phyloP scores from a whole-genome alignment of 2,797 vertebrate species.

The Eospalax fontanierii region DNA sequence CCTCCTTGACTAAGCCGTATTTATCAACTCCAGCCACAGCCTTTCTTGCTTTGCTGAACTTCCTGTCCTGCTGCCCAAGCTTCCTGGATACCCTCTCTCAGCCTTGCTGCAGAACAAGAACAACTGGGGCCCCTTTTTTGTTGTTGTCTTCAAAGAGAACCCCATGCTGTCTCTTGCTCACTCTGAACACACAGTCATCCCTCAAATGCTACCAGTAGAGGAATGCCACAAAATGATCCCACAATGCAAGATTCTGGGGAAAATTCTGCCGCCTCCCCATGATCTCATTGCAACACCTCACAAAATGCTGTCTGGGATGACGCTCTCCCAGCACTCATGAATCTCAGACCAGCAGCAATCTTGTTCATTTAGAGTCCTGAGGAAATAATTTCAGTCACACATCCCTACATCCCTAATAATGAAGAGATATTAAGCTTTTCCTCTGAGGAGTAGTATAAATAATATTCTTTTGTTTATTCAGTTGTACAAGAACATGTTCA shows the following conservation, averaged over 20 bases:
- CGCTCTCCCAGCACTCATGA: background rate
- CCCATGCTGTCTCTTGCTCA: accelerated
- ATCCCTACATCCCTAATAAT: slow-evolving; percentile 63
- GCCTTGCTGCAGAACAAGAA: background rate
- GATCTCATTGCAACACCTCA: background rate
- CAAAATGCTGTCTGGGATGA: no score
- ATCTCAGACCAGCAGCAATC: slow-evolving; percentile 1
- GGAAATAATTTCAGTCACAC: slow-evolving; percentile 65
- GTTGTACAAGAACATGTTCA: slow-evolving; percentile 81
- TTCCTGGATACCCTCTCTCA: background rate
- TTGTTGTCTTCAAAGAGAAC: background rate
- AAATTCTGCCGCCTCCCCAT: no score
- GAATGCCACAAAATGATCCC: background rate
- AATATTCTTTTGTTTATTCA: slow-evolving; percentile 83
- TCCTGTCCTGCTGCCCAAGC: accelerated
- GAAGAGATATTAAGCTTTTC: slow-evolving; percentile 78
- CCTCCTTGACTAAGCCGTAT: no score
- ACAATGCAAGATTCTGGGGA: background rate
- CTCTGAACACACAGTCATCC: background rate
- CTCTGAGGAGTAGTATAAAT: slow-evolving; percentile 79
- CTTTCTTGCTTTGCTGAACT: background rate
- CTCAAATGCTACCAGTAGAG: background rate
- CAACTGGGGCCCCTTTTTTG: accelerated
- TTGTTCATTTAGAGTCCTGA: background rate
- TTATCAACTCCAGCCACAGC: no score